These are phyloP conservation scores for Andinoacara biseriatus DNA, from an alignment of 2,113 vertebrate species.

Conservation along the genomic window DNA sequence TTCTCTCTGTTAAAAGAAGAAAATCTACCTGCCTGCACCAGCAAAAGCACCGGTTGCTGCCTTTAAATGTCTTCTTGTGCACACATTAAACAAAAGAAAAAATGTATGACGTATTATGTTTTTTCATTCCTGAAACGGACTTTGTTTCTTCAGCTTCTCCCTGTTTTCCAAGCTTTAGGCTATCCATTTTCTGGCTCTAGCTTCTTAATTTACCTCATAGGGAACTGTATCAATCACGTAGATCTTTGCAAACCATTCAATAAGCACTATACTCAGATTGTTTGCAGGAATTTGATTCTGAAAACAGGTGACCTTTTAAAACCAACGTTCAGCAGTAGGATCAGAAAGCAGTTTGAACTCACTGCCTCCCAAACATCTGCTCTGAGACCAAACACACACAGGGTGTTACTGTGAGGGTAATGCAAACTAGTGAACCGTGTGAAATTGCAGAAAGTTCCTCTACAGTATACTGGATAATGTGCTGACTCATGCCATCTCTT, in stretches of 20 bases:
- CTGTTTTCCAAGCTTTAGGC: background rate
- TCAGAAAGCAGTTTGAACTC: constrained; percentile 25
- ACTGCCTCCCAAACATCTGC: constrained; percentile 50
- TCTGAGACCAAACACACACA: constrained; percentile 49
- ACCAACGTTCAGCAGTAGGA: constrained; percentile 6
- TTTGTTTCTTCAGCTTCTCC: too few relatives aligned
- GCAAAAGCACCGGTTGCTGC: background rate
- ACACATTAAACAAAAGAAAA: background rate
- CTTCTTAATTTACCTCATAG: background rate
- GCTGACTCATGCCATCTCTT: constrained; percentile 55
- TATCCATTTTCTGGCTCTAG: background rate
- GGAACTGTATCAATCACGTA: background rate
- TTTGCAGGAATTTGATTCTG: background rate
- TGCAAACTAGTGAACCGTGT: constrained; percentile 45
- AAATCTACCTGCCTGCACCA: background rate
- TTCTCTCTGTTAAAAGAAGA: too few relatives aligned
- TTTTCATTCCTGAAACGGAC: too few relatives aligned
- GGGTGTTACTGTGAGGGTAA: constrained; percentile 55
- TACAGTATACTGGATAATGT: constrained; percentile 44
- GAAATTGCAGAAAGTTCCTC: constrained; percentile 43
- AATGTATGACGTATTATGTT: too few relatives aligned
- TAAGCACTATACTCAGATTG: background rate
- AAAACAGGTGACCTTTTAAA: constrained; percentile 20
- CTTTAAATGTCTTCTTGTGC: background rate
- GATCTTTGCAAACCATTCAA: background rate